phyloP scores from a whole-genome alignment of 2,797 vertebrate species.

The Microctenopoma steveboyesi region DNA sequence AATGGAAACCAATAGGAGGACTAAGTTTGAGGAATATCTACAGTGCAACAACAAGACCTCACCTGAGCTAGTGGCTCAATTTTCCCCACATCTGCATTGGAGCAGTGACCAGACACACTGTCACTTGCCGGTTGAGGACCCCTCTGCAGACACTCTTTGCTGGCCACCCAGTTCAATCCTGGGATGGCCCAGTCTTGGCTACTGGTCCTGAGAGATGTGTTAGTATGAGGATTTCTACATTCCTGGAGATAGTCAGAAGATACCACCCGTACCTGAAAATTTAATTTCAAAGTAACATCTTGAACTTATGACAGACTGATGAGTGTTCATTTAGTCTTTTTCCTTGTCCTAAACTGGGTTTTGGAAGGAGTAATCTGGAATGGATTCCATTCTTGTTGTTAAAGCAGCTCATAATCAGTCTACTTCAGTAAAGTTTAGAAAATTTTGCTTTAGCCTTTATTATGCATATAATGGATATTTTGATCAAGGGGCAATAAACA shows the following conservation, averaged over 20 bases:
- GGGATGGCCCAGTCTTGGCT: constrained; percentile 77
- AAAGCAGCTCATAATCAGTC: background rate
- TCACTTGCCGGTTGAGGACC: constrained; percentile 65
- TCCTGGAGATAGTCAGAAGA: constrained; percentile 76
- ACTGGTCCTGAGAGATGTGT: constrained; percentile 70
- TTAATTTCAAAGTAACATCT: constrained; percentile 23
- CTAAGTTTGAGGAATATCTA: background rate
- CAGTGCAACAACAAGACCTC: background rate
- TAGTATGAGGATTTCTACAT: constrained; percentile 75
- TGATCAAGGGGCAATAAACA: constrained; percentile 29
- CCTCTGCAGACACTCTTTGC: constrained; percentile 52
- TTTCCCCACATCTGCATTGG: constrained; percentile 77
- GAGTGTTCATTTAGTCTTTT: background rate
- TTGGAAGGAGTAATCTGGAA: background rate
- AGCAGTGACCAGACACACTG: constrained; percentile 64
- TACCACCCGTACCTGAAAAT: constrained; percentile 60
- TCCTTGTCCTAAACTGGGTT: background rate
- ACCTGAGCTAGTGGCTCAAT: constrained; percentile 75
- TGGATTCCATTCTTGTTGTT: background rate
- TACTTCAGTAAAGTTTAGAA: background rate
- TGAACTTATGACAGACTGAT: constrained; percentile 7
- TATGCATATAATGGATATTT: background rate
- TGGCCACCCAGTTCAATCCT: constrained; percentile 73
- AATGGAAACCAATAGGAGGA: background rate
- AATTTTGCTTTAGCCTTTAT: constrained; percentile 12